Conservation (phyloP, 2,888 invertebrate genomes). For the Antitype chi region DNA sequence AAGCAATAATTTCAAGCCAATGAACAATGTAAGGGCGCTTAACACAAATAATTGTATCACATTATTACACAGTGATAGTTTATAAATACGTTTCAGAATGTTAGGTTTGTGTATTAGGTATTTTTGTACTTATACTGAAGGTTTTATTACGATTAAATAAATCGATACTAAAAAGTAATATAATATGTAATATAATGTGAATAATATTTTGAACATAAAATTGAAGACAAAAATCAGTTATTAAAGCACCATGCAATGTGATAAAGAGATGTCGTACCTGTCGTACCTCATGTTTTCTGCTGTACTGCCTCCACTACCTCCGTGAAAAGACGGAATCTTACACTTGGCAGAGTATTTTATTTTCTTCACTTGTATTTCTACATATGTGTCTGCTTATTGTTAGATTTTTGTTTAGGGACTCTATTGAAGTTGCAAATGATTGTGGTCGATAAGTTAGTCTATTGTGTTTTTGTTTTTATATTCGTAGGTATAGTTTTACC, state of each 20-base stretch:
- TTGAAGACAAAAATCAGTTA: neutral
- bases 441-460: neutral
- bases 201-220: neutral
- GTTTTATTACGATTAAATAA: neutral
- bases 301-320: neutral
- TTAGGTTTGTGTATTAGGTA: neutral
- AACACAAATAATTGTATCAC: constrained; percentile 39
- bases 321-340: neutral
- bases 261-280: constrained; percentile 6
- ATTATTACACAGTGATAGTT: constrained; percentile 23
- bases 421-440: constrained; percentile 2
- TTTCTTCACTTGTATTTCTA: neutral
- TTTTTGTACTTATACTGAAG: neutral
- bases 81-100: neutral
- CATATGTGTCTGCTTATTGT: constrained; percentile 11
- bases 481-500: neutral
- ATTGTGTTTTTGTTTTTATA: neutral
- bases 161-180: neutral
- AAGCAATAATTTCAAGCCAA: constrained; percentile 49
- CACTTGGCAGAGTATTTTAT: constrained; percentile 20
- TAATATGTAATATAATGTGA: too few species aligned
- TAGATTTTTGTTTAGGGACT: constrained; percentile 7
- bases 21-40: constrained; percentile 43
- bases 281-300: neutral
- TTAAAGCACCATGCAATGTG: neutral